Evolutionary conservation across 1,140 invertebrate genomes (phyloP).

Genomic region (Ceratoteleas bidentatus): DNA sequence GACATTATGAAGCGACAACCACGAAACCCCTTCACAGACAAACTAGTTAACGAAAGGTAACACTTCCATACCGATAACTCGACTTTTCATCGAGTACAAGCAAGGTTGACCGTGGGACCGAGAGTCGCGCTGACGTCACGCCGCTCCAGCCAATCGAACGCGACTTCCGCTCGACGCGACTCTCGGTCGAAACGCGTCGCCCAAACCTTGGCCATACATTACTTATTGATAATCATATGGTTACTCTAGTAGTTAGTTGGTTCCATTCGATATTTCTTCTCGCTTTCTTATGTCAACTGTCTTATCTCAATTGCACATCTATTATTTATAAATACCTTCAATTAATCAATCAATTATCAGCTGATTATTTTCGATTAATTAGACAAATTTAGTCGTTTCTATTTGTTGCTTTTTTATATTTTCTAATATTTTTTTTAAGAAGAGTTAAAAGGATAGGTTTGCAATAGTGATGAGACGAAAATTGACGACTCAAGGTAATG

Average conservation of each 20-base stretch:
- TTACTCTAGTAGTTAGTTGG: constrained; percentile 75
- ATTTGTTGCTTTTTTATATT: too few species aligned
- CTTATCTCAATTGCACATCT: too few species aligned
- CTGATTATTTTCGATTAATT: constrained; percentile 39
- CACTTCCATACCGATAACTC: constrained; percentile 74
- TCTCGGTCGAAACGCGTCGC: constrained; percentile 23
- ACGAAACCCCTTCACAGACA: constrained; percentile 93
- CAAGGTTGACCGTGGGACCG: constrained; percentile 37
- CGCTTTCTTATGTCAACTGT: constrained; percentile 56
- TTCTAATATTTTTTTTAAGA: too few species aligned
- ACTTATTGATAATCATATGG: constrained; percentile 63
- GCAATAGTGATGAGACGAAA: too few species aligned
- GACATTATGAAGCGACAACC: constrained; percentile 99
- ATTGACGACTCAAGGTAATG: constrained; percentile 54
- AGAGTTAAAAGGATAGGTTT: too few species aligned
- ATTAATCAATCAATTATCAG: too few species aligned
- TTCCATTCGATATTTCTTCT: constrained; percentile 71
- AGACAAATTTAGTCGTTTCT: too few species aligned
- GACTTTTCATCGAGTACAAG: constrained; percentile 38
- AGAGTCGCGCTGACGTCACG: constrained; percentile 9
- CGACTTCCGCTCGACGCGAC: constrained; percentile 3
- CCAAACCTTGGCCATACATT: constrained; percentile 47
- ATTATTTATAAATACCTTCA: too few species aligned
- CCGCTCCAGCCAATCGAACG: not conserved
- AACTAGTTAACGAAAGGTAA: constrained; percentile 93